Conservation (phyloP, 2,797 vertebrate species). For the Acipenser transmontanus region DNA sequence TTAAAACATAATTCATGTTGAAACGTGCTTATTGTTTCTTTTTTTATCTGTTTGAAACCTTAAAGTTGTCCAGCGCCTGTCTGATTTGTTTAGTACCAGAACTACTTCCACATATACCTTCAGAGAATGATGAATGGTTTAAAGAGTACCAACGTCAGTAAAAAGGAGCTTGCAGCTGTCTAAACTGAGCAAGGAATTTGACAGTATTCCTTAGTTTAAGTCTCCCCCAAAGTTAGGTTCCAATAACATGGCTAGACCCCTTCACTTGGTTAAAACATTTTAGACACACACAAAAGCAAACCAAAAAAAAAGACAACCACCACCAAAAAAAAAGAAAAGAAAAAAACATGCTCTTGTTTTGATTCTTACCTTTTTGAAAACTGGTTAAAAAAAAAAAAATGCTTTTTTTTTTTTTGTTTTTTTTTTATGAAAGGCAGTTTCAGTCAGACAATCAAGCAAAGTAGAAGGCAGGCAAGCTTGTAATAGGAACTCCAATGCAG, state of each 20-base stretch:
- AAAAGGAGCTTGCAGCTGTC: neutral
- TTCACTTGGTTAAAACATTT: neutral
- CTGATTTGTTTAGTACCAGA: conserved; percentile 14
- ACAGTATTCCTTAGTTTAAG: conserved; percentile 27
- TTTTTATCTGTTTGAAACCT: conserved; percentile 7
- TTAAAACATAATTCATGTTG: conserved; percentile 14
- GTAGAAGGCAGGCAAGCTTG: conserved; percentile 32
- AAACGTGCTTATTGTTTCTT: conserved; percentile 8
- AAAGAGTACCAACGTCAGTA: neutral
- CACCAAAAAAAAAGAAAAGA: neutral
- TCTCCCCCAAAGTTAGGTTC: conserved; percentile 15
- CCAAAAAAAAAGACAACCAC: neutral
- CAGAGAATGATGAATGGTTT: conserved; percentile 16
- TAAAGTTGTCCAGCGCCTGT: conserved; percentile 9
- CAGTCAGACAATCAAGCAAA: conserved; percentile 37
- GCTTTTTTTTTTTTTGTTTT: conserved; percentile 14
- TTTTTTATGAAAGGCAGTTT: conserved; percentile 18
- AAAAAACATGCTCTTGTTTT: neutral
- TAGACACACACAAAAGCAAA: conserved; percentile 17
- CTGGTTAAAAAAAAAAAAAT: conserved; percentile 27
- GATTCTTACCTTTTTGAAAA: conserved; percentile 48
- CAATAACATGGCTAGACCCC: neutral
- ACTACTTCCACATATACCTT: conserved; percentile 21
- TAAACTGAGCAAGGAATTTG: neutral
- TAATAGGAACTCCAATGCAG: conserved; percentile 51